Evolutionary conservation across 2,797 vertebrate genomes (phyloP), one percentile per base, ranked within the genome.

Genomic region (Esox lucius): DNA sequence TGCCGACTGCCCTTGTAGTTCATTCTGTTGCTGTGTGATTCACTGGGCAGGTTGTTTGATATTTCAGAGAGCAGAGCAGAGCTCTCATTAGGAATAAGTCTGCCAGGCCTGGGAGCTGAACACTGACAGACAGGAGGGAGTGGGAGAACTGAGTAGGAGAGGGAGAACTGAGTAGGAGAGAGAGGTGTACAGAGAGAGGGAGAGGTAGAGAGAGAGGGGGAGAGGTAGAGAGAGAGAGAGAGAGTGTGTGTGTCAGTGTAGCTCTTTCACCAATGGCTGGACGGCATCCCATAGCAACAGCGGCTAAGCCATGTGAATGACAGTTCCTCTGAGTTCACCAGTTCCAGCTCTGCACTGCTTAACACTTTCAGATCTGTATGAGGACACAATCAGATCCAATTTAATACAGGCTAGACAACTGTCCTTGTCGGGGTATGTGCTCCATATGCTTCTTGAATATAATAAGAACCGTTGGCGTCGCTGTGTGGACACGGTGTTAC

Each of bases 201-300:
- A 81, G 74, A 72, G 80, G 78, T 72, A 71, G 81, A 74, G 39
- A 42, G 35, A 39, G 35, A 7, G 1, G 3, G 42, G 6, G 42
- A 3, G 42, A 12, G 12, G 6, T 3, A 39, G 42, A 13, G 9
- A 12, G 42, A 11, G 7, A 79, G 81, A 73, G 74, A 72, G 62
- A 53, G 71, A 24, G 66, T 12, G 39, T n/a, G 48, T 31, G 42
- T 46, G 6, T 46, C 42, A 68, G 39, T 19, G 9, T 61, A 56
- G 66, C 46, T 72, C 64, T 81, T 61, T 80, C 71, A 78, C 71
- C 79, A 81, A 53, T 73, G 72, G 77, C 91, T 92, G 91, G 90
- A 91, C 90, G 86, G 90, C 90, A 87, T 93, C 91, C 92, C 92
- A 92, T 95, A 91, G 92, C 92, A 94, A 94, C 93, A 93, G 89